Base-by-base conservation (phyloP, 1,140 invertebrate genomes). In the Drosophila cardini region DNA sequence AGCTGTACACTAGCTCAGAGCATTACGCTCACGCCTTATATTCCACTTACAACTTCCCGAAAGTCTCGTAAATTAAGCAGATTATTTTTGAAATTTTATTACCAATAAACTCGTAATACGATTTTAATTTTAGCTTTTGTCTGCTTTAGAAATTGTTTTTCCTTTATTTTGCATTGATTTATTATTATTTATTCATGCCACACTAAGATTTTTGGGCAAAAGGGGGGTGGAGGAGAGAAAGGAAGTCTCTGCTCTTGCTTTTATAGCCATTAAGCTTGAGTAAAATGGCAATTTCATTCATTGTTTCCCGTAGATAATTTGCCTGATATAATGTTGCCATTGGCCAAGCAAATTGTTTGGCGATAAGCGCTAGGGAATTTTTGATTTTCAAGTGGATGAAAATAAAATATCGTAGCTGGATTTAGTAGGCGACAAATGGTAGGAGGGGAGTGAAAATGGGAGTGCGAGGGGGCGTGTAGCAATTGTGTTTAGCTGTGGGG, bases 241-340 rank as follows among this genome's bases (percentile, higher is more conserved):
- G 34, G 36, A 69, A 45, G n/a, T 0, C 9, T 11, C 7, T 2
- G 15, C 16, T 6, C 43, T 18, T 52, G 15, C 18, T 60, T 58
- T 52, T 57, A 64, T 57, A 26, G 52, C 52, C 64, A 40, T 53
- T 67, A 21, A 48, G 52, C 26, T 62, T 30, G 26, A 57, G 43
- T 46, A 40, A 48, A 48, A 16, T 64, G 52, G 36, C 30, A 55
- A 40, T 61, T 73, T 73, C 71, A 73, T 73, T 73, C 64, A 73
- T 73, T 55, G 55, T 67, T 68, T 73, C 13, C 38, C 32, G 32
- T 61, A 73, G 71, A 73, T 69, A 61, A 73, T 73, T 68, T 71
- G 38, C 18, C 53, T 45, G n/a, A 18, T 46, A 70, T n/a, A 18
- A 36, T 52, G 21, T 13, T 30, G 53, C 43, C 42, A 32, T 50